Evolutionary conservation across 2,888 invertebrate genomes (phyloP).

Genomic region (Dimorphilus gyrociliatus): DNA sequence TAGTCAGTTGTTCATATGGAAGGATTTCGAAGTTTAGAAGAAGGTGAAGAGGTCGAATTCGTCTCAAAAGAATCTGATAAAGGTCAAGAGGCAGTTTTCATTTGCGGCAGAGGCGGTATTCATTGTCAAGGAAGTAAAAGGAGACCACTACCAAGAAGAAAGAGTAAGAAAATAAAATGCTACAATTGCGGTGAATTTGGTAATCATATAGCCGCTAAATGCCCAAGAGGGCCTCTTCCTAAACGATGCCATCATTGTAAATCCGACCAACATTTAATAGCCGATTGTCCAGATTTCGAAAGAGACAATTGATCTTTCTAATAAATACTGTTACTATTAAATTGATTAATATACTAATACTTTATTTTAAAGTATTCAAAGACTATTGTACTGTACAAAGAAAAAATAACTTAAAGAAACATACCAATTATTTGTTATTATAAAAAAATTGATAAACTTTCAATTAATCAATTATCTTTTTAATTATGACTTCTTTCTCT

Average conservation of each 20-base stretch:
- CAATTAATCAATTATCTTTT: too few species aligned
- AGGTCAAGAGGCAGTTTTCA: conserved; percentile 68
- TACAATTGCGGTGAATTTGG: conserved; percentile 85
- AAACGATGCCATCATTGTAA: conserved; percentile 80
- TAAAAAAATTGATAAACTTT: too few species aligned
- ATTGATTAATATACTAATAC: too few species aligned
- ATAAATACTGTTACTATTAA: too few species aligned
- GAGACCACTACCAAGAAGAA: conserved; percentile 61
- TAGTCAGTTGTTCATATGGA: conserved; percentile 80
- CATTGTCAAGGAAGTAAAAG: conserved; percentile 69
- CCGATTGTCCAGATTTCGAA: conserved; percentile 85
- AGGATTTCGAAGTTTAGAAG: conserved; percentile 71
- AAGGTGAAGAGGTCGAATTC: conserved; percentile 73
- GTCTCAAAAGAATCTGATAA: conserved; percentile 66
- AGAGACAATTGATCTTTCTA: too few species aligned
- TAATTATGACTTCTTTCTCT: too few species aligned
- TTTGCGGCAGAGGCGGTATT: conserved; percentile 57
- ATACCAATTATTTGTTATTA: too few species aligned
- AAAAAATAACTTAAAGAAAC: too few species aligned
- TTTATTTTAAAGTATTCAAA: too few species aligned
- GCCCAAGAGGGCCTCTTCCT: conserved; percentile 68
- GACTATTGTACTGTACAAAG: too few species aligned
- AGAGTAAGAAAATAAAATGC: conserved; percentile 70
- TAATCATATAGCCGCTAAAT: conserved; percentile 78
- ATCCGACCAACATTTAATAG: conserved; percentile 69